Evolutionary conservation across 2,113 vertebrate species (phyloP).

Genomic region (Bostrychus sinensis): DNA sequence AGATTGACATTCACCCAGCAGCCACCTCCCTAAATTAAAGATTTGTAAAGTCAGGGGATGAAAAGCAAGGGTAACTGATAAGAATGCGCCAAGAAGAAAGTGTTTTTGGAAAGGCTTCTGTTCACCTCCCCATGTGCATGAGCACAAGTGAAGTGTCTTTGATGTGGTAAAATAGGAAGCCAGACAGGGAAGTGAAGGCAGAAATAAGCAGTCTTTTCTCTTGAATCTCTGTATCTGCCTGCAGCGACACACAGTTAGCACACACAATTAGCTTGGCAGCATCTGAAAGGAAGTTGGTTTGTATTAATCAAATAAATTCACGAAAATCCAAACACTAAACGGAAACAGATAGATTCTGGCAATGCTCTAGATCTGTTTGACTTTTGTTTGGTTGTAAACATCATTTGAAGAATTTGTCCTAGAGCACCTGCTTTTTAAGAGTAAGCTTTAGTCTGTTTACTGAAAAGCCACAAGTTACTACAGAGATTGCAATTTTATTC

Average conservation of each 20-base stretch:
- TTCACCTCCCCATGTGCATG: neutral
- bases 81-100: constrained; percentile 1
- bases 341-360: neutral
- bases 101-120: constrained; percentile 15
- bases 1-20: constrained; percentile 50
- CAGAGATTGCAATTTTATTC: neutral
- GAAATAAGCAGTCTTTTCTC: constrained; percentile 31
- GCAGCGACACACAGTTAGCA: constrained; percentile 19
- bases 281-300: constrained; percentile 14
- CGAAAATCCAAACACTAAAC: constrained; percentile 13
- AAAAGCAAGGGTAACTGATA: constrained; percentile 23
- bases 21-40: constrained; percentile 45
- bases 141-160: constrained; percentile 13
- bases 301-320: constrained; percentile 51
- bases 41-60: constrained; percentile 23
- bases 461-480: neutral
- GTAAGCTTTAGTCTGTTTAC: neutral
- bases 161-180: constrained; percentile 1
- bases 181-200: neutral
- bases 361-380: neutral
- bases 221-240: constrained; percentile 20
- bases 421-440: neutral
- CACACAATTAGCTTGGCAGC: constrained; percentile 41
- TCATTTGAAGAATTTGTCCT: neutral
- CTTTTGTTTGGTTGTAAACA: constrained; percentile 15